Evolutionary conservation across 2,113 vertebrate species (phyloP).

Genomic region (Zosterops japonicus): DNA sequence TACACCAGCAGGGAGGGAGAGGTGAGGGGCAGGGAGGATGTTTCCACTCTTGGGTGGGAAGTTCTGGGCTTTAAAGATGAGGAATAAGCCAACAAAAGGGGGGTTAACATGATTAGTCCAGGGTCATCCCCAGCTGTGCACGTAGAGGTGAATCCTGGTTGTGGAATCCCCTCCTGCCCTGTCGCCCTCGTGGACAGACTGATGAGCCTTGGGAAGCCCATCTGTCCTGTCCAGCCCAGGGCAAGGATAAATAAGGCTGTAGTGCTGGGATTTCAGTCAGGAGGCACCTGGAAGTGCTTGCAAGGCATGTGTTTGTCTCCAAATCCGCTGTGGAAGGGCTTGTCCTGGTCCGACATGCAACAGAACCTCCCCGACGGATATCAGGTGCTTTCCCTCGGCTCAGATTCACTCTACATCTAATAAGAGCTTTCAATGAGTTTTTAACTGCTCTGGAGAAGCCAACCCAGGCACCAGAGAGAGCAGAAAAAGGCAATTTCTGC

Average conservation of each 20-base stretch:
- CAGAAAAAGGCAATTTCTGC: background rate
- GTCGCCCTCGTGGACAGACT: background rate
- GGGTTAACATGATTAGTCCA: background rate
- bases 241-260: background rate
- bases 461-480: background rate
- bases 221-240: background rate
- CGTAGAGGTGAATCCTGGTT: accelerated
- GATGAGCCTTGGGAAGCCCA: background rate
- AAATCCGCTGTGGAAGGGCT: background rate
- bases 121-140: background rate
- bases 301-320: background rate
- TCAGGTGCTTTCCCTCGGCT: accelerated
- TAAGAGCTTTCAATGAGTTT: background rate
- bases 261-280: background rate
- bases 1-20: background rate
- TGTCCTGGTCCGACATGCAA: accelerated
- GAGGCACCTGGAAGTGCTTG: background rate
- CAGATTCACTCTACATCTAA: background rate
- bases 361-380: background rate
- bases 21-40: background rate
- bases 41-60: background rate
- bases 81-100: background rate
- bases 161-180: background rate
- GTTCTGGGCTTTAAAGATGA: background rate
- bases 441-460: background rate